These are phyloP conservation scores for Campoplex nolae DNA, from an alignment of 2,888 invertebrate genomes.

Conservation along the genomic window DNA sequence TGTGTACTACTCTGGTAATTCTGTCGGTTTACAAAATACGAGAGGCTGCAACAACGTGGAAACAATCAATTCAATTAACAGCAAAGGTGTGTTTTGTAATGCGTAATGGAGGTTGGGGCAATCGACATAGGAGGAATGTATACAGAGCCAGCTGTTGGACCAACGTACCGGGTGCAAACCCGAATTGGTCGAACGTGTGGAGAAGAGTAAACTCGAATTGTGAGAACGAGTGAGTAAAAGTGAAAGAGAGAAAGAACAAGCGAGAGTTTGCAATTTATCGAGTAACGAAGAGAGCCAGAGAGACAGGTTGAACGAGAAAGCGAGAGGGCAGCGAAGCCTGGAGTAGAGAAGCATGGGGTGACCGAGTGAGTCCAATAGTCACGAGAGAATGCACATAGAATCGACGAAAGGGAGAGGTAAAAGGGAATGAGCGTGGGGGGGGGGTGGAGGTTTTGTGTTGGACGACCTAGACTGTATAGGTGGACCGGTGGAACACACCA, in stretches of 20 bases:
- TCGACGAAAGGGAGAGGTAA: conserved; percentile 61
- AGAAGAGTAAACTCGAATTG: conserved; percentile 78
- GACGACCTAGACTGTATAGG: conserved; percentile 53
- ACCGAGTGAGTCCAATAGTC: conserved; percentile 61
- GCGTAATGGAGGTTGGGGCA: conserved; percentile 76
- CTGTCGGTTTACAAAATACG: conserved; percentile 68
- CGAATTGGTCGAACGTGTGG: conserved; percentile 73
- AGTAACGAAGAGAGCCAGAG: conserved; percentile 38
- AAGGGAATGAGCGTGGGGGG: conserved; percentile 52
- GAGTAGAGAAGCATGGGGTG: conserved; percentile 58
- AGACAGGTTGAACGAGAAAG: conserved; percentile 47
- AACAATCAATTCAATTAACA: conserved; percentile 82
- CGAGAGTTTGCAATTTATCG: conserved; percentile 58
- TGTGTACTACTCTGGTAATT: conserved; percentile 53
- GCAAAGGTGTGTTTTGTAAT: conserved; percentile 77
- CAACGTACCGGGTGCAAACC: conserved; percentile 70
- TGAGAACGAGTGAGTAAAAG: conserved; percentile 25
- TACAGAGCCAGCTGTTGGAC: conserved; percentile 76
- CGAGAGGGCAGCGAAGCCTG: conserved; percentile 39
- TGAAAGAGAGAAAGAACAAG: conserved; percentile 55
- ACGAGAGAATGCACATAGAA: conserved; percentile 60
- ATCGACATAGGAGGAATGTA: conserved; percentile 73
- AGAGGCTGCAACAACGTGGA: conserved; percentile 73
- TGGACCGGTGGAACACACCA: conserved; percentile 69
- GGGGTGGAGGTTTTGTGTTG: conserved; percentile 38